phyloP scores from a whole-genome alignment of 2,113 vertebrate species.

The Mormyrus lacerda region DNA sequence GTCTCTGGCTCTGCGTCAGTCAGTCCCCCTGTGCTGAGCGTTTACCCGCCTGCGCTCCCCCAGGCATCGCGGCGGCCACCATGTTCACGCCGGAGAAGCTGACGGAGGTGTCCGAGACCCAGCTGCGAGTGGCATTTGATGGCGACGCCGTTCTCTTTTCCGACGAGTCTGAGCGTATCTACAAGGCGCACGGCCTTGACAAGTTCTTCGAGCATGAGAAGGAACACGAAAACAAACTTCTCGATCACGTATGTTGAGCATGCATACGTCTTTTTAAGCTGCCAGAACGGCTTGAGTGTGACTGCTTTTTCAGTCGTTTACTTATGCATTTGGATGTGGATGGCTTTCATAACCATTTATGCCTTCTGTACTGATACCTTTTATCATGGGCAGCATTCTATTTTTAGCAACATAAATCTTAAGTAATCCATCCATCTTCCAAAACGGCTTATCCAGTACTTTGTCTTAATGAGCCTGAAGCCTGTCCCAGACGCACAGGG shows the following conservation, averaged over 20 bases:
- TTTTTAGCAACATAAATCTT: not conserved
- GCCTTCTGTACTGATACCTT: not conserved
- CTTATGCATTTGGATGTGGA: not conserved
- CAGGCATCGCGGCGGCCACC: slow-evolving; percentile 93
- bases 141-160: slow-evolving; percentile 95
- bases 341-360: not conserved
- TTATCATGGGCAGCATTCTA: not conserved
- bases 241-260: slow-evolving; percentile 74
- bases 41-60: not conserved
- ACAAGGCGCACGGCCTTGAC: slow-evolving; percentile 90
- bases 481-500: not conserved
- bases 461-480: not conserved
- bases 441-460: not conserved
- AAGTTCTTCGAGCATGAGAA: slow-evolving; percentile 93
- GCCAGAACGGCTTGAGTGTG: not conserved
- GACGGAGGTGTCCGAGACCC: slow-evolving; percentile 72
- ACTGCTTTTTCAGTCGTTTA: not conserved
- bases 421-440: not conserved
- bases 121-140: slow-evolving; percentile 92
- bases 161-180: slow-evolving; percentile 91
- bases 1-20: not conserved
- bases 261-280: too few species aligned
- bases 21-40: not conserved
- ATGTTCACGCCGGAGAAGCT: slow-evolving; percentile 83
- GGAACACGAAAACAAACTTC: slow-evolving; percentile 81